A percentile compares a stretch with the other conserved stretches of the same genome.
Conservation (phyloP, 2,113 vertebrate species). For the Callopanchax toddi region DNA sequence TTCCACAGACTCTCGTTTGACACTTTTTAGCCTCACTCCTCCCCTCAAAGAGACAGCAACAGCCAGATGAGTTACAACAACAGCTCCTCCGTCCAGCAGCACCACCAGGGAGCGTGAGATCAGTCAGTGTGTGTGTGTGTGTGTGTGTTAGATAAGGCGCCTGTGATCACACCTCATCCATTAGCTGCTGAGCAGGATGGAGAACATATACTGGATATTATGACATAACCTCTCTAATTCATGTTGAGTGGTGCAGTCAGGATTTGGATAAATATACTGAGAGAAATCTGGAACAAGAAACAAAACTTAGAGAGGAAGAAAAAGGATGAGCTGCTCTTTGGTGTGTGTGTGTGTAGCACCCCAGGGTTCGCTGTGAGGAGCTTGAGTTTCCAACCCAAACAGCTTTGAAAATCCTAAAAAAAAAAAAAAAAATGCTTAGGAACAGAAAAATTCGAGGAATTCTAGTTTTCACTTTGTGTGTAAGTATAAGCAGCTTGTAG, state of each 20-base stretch:
- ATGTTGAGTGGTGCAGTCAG: constrained; percentile 50
- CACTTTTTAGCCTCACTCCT: background rate
- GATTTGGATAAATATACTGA: constrained; percentile 48
- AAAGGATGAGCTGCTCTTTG: too few relatives aligned
- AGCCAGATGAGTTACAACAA: constrained; percentile 52
- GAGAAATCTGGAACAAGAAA: constrained; percentile 44
- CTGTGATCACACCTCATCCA: constrained; percentile 61
- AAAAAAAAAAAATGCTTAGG: too few relatives aligned
- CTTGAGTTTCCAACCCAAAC: constrained; percentile 75
- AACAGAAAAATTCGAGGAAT: too few relatives aligned
- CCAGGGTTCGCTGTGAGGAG: too few relatives aligned
- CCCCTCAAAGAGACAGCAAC: constrained; percentile 29
- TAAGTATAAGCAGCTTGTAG: too few relatives aligned
- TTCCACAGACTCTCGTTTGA: too few relatives aligned
- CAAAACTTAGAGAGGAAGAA: constrained; percentile 28
- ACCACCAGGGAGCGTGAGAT: constrained; percentile 54
- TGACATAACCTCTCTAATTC: constrained; percentile 51
- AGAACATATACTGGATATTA: constrained; percentile 39
- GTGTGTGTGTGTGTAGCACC: constrained; percentile 40
- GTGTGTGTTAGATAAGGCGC: constrained; percentile 18
- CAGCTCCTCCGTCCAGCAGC: constrained; percentile 67
- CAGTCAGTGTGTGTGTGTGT: constrained; percentile 43
- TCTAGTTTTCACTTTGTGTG: too few relatives aligned
- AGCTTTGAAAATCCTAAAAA: too few relatives aligned
- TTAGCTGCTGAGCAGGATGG: constrained; percentile 33